Percentiles rank a stretch among this genome's conserved stretches.
phyloP scores from a whole-genome alignment of 2,888 invertebrate species.

The Dorcus hopei region DNA sequence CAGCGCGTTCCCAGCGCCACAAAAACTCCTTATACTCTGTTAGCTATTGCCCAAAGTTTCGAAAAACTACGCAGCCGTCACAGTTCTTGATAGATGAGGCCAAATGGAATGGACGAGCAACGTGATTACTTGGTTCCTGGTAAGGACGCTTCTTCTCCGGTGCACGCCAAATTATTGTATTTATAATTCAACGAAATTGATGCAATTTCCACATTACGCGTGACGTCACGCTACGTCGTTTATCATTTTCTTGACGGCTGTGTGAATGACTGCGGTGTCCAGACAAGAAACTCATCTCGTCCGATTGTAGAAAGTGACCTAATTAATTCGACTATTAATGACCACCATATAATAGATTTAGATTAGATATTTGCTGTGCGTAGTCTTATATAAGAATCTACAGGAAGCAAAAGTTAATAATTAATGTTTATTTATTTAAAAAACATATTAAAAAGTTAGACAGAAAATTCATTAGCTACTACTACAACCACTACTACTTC shows the following conservation, averaged over 20 bases:
- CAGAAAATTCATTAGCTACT: too few relatives aligned
- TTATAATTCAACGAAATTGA: constrained; percentile 37
- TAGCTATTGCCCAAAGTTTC: neutral
- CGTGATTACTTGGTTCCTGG: constrained; percentile 16
- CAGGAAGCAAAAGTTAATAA: too few relatives aligned
- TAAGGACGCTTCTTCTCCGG: constrained; percentile 12
- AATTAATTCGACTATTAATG: too few relatives aligned
- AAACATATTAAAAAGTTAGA: too few relatives aligned
- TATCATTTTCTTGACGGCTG: constrained; percentile 25
- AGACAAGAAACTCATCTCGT: neutral
- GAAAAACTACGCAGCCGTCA: constrained; percentile 18
- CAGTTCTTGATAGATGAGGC: constrained; percentile 18
- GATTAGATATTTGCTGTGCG: too few relatives aligned
- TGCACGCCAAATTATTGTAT: constrained; percentile 20
- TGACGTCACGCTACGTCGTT: constrained; percentile 38
- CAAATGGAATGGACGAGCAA: constrained; percentile 18
- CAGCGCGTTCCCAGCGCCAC: too few relatives aligned
- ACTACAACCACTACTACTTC: too few relatives aligned
- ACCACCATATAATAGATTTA: too few relatives aligned
- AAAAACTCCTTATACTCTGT: too few relatives aligned
- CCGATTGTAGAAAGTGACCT: too few relatives aligned
- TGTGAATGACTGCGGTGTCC: neutral
- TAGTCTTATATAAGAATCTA: too few relatives aligned
- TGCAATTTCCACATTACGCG: constrained; percentile 46
- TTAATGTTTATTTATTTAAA: too few relatives aligned